Conservation (phyloP, 2,888 invertebrate genomes). For the Chromoteleia sp. region DNA sequence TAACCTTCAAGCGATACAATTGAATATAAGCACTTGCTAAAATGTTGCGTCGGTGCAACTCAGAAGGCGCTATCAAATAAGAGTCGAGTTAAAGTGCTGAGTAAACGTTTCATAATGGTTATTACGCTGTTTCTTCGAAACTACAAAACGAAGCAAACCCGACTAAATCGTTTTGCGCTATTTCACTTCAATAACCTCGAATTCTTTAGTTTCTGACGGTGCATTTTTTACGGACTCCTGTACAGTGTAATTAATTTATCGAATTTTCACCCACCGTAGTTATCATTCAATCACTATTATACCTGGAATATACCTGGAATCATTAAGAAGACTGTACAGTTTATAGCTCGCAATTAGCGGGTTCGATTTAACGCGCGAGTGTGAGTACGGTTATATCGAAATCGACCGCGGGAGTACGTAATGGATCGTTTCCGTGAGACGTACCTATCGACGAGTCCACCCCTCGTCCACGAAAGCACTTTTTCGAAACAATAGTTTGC, state of each 20-base stretch:
- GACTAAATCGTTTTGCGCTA: neutral
- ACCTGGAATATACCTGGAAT: neutral
- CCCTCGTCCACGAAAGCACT: slow-evolving; percentile 44
- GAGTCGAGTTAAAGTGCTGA: slow-evolving; percentile 8
- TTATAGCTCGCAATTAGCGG: slow-evolving; percentile 29
- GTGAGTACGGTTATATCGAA: slow-evolving; percentile 40
- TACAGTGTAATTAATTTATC: neutral
- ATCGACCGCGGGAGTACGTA: slow-evolving; percentile 17
- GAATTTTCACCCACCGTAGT: neutral
- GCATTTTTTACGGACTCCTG: neutral
- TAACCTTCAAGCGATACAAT: slow-evolving; percentile 28
- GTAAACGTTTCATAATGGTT: slow-evolving; percentile 26
- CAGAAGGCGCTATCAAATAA: slow-evolving; percentile 9
- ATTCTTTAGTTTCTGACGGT: neutral
- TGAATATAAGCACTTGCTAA: slow-evolving; percentile 36
- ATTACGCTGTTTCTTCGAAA: slow-evolving; percentile 13
- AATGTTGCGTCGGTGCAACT: slow-evolving; percentile 5
- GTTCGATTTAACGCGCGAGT: slow-evolving; percentile 24
- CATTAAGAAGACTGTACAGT: slow-evolving; percentile 26
- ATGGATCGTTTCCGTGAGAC: slow-evolving; percentile 48
- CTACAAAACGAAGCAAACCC: neutral
- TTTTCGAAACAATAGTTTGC: slow-evolving; percentile 60
- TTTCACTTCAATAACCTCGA: neutral
- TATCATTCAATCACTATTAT: neutral
- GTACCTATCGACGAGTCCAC: slow-evolving; percentile 40